Base-by-base conservation (phyloP, 2,113 vertebrate species). In the Onychostoma macrolepis region DNA sequence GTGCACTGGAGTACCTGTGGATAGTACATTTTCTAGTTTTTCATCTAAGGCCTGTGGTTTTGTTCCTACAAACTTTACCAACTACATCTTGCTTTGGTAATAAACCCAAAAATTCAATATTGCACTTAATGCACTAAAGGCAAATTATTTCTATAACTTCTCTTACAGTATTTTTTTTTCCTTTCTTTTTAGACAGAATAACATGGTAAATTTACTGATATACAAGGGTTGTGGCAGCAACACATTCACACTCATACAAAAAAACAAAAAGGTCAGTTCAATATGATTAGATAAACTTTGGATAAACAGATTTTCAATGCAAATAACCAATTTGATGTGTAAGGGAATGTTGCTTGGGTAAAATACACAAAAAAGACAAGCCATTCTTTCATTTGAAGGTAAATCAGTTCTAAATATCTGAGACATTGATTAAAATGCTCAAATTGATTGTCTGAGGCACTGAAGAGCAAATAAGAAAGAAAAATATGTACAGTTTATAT, bases 21-120 rank as follows among this genome's bases (percentile, higher is more conserved):
- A 61, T 71, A 36, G 10, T 19, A 10, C 1, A 6, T 61, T 61
- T 61, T 61, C 56, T 61, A n/a, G 7, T 75, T 53, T 84, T 75
- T 17, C 10, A 11, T 41, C 45, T 19, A 19, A 48, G 15, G 26
- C 21, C 38, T 53, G 63, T 28, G 78, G 72, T 69, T 82, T 45
- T 82, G 15, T 26, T 21, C 38, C 15, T 33, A 38, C 33, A 74
- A 41, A 79, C 45, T 17, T 80, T 36, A 61, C 19, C 4, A 7
- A 56, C 65, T 36, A 83, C 43, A 53, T 71, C 45, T n/a, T 65
- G 80, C 90, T 92, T 93, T 93, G 92, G 91, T 88, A 85, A 89
- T 77, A 85, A 24, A 71, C 30, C 84, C 82, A 87, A 85, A 88
- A 86, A 58, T 28, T 53, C 63, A 90, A 71, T 93, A 92, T 93